A percentile compares a stretch with the other conserved stretches of the same genome.
Conservation (phyloP, 2,888 invertebrate species). For the Patella depressa region DNA sequence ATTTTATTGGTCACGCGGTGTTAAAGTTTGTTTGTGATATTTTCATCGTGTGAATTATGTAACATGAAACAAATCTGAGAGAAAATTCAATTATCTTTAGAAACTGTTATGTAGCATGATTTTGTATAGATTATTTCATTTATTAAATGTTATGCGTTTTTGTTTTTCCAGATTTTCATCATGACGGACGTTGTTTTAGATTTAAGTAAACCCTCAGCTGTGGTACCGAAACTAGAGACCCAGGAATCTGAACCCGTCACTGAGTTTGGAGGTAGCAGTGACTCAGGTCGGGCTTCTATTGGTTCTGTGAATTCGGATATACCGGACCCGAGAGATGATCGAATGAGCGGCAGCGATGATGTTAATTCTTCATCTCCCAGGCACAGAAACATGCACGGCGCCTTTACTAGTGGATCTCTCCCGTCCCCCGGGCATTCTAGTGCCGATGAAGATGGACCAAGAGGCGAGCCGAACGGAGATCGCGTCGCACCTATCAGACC, state of each 20-base stretch:
- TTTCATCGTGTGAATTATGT: no score
- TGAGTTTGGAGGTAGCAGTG: constrained; percentile 21
- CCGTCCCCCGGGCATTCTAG: constrained; percentile 4
- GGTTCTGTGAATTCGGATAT: constrained; percentile 30
- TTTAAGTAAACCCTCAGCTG: constrained; percentile 29
- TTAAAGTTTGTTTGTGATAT: no score
- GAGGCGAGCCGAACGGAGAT: constrained; percentile 11
- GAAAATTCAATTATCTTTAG: no score
- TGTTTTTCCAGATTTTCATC: neutral
- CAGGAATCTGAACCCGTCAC: constrained; percentile 17
- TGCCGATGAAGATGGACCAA: constrained; percentile 18
- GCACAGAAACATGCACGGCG: neutral
- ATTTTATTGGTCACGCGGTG: no score
- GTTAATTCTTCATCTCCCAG: constrained; percentile 2
- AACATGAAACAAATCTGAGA: no score
- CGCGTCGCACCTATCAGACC: constrained; percentile 40
- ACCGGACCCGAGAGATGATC: constrained; percentile 4
- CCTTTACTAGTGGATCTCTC: neutral
- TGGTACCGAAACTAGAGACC: constrained; percentile 41
- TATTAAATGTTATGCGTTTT: neutral
- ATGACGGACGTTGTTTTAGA: constrained; percentile 55
- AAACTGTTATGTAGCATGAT: no score
- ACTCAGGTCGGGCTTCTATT: constrained; percentile 33
- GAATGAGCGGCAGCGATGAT: neutral
- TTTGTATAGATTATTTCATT: neutral